Conservation (phyloP, 2,797 vertebrate genomes). For the Thunnus albacares region DNA sequence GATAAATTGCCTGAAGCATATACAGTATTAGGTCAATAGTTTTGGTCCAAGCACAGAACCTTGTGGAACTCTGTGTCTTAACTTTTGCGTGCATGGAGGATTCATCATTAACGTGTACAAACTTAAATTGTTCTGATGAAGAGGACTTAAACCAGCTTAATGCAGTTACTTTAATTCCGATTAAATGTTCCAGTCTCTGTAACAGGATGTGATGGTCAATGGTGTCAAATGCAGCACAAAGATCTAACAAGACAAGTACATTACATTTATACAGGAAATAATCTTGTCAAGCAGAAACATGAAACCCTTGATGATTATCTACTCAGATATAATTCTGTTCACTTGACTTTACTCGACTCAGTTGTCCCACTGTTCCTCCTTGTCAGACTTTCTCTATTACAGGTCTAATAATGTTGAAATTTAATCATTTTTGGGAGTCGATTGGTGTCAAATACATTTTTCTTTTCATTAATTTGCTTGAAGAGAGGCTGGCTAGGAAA, state of each 20-base stretch:
- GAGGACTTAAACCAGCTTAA: too few species aligned
- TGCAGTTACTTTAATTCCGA: too few species aligned
- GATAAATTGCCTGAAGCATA: too few species aligned
- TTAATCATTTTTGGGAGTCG: slow-evolving; percentile 1
- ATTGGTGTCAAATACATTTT: slow-evolving; percentile 22
- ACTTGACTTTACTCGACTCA: background rate
- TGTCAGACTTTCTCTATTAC: slow-evolving; percentile 16
- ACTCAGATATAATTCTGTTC: background rate
- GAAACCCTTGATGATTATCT: background rate
- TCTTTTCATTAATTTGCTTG: slow-evolving; percentile 7
- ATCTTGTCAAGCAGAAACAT: slow-evolving; percentile 14
- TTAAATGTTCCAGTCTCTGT: too few species aligned
- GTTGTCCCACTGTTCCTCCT: background rate
- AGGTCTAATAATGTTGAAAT: slow-evolving; percentile 19
- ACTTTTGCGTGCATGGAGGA: too few species aligned
- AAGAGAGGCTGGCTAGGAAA: slow-evolving; percentile 5
- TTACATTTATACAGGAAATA: slow-evolving; percentile 4
- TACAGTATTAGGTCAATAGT: too few species aligned
- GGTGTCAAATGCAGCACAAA: too few species aligned
- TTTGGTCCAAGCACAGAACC: too few species aligned
- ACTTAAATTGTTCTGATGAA: too few species aligned
- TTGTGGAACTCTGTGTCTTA: too few species aligned
- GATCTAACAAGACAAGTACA: background rate
- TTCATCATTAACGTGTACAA: too few species aligned
- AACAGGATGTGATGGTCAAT: too few species aligned